Base-by-base conservation (phyloP, 2,113 vertebrate genomes). In the Spheniscus mendiculus region DNA sequence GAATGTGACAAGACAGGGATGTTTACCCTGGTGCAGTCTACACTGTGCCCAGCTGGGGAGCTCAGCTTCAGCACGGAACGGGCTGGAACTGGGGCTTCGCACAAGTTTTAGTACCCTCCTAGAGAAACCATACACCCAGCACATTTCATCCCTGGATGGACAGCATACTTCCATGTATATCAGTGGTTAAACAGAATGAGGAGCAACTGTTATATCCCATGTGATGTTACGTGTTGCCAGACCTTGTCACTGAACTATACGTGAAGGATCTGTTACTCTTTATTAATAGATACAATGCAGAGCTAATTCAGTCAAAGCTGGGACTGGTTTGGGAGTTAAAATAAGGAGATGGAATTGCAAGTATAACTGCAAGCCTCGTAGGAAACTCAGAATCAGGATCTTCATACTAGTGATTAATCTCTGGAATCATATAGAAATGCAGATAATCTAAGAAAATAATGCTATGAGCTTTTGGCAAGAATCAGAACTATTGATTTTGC, bases 401-500 rank as follows among this genome's bases (percentile, higher is more conserved):
- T 70, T 69, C 38, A 34, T 27, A n/a, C 19, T 23, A 26, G 15
- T 44, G 55, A 58, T 83, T 63, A 86, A 70, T 42, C n/a, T 67
- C 38, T 44, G 23, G 76, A 61, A 89, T 58, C 38, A 36, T 42
- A 53, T 5, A 89, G 71, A 89, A 86, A 78, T 52, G 78, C 71
- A 83, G 59, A 77, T 65, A 49, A 72, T 81, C 56, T 78, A 58
- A 73, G 38, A 47, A 91, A 85, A 77, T 2, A 67, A 34, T 11
- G 45, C 36, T 81, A 42, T 50, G 69, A 78, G 40, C 62, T 94
- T 92, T 38, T 76, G 62, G 77, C 52, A 42, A 65, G 55, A 96
- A 87, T 87, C 72, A 84, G 56, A 59, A 50, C 26, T 83, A 92
- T 83, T 76, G 92, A 87, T 90, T 96, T 90, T 76, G 52, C 45